These are phyloP conservation scores for Periophthalmus modestus DNA, from an alignment of 2,113 vertebrate genomes.

Conservation along the genomic window DNA sequence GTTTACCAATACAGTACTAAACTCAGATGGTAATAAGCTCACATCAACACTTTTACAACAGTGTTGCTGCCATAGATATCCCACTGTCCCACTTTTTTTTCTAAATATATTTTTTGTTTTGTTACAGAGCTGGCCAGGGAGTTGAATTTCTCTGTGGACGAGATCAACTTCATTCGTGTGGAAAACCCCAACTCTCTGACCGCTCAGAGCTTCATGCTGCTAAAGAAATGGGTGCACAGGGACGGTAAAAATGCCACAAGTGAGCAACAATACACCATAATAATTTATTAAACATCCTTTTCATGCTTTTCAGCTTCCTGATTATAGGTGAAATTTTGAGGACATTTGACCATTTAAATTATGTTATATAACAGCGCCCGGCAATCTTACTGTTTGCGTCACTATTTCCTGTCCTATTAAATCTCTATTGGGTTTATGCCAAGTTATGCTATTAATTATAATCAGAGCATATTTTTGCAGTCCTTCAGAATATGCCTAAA, in stretches of 20 bases:
- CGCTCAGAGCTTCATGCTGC: conserved; percentile 97
- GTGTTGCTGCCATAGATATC: background rate
- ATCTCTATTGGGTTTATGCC: no score
- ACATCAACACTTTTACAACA: no score
- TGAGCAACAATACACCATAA: conserved; percentile 72
- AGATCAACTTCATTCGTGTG: conserved; percentile 98
- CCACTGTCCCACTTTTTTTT: background rate
- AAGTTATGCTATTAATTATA: no score
- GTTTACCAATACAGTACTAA: no score
- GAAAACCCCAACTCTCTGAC: conserved; percentile 98
- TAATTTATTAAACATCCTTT: no score
- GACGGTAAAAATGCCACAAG: conserved; percentile 99
- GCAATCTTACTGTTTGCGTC: no score
- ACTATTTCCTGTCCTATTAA: no score
- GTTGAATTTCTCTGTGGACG: conserved; percentile 97
- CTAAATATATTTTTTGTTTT: background rate
- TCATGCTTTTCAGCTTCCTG: no score
- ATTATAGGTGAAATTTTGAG: no score
- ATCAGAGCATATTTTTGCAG: background rate
- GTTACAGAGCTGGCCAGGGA: conserved; percentile 95
- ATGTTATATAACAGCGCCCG: no score
- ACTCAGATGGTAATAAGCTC: background rate
- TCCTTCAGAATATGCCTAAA: no score
- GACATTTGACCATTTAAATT: no score
- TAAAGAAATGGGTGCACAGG: conserved; percentile 99